Base-by-base conservation (phyloP, 2,113 vertebrate species). In the Oreochromis aureus region DNA sequence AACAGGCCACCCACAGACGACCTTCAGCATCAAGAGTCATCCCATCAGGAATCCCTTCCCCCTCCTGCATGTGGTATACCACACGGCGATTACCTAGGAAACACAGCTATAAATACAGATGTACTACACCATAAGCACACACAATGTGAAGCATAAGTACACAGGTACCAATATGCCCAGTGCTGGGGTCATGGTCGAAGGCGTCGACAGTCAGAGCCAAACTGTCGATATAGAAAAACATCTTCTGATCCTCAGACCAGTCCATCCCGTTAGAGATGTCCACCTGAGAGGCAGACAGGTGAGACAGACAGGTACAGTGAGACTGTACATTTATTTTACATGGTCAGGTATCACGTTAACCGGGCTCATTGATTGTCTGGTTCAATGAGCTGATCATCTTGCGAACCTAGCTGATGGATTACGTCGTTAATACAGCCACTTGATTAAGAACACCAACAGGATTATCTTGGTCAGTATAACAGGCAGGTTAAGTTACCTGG, bases 1-100 rank as follows among this genome's bases (percentile, higher is more conserved):
- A 99, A 92, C 98, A 99, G 61, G 98, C 97, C n/a, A 99, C 97
- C 98, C 98, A 99, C 32, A 99, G 97, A 85, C 96, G 97, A 41
- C 98, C 98, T 36, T 97, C 96, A 5, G 69, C 79, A 80, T 99
- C 98, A 10, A 98, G 95, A 16, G 98, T 98, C 97, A 99, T 98
- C 36, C 98, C 98, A 59, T 99, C 98, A 69, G 98, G 98, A 86
- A 98, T 95, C 30, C 96, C 97, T 53, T 99, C 98, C 73, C 97
- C 98, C 81, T 97, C 86, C 88, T 93, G 89, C 90, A 96, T 55
- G 6, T 16, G 87, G 63, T 96, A 97, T 39, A 97, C 90, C 55
- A 86, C 84, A 24, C 94, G 93, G 1, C 95, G 93, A 85, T 96
- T 96, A 86, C 91, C 96, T 96, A 44, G 81, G 34, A 19, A 30